phyloP scores from a whole-genome alignment of 2,888 invertebrate species.

The Lithophane ornitopus region DNA sequence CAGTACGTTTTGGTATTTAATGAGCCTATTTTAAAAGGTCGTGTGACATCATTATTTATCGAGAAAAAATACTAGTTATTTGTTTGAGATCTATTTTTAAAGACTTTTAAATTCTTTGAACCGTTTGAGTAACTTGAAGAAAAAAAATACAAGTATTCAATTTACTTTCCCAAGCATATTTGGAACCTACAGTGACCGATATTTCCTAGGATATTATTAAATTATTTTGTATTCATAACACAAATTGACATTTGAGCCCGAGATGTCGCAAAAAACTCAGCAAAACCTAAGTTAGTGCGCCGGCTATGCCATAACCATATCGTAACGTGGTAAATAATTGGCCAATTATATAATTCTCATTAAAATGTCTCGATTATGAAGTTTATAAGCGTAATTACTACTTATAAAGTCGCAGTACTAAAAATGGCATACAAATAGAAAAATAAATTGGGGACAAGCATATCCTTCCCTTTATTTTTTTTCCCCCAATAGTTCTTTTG shows the following conservation, averaged over 20 bases:
- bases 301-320: constrained; percentile 53
- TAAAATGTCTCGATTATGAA: constrained; percentile 52
- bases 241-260: constrained; percentile 46
- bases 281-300: constrained; percentile 19
- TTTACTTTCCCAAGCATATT: neutral
- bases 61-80: neutral
- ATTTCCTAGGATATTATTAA: constrained; percentile 27
- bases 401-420: neutral
- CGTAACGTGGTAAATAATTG: constrained; percentile 42
- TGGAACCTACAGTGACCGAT: neutral
- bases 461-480: neutral
- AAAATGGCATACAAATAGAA: neutral
- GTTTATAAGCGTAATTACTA: constrained; percentile 34
- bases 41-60: constrained; percentile 22
- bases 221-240: constrained; percentile 50
- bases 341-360: constrained; percentile 45
- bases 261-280: constrained; percentile 31
- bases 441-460: neutral
- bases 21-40: constrained; percentile 28
- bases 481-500: neutral
- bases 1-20: constrained; percentile 27
- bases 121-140: neutral
- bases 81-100: constrained; percentile 8
- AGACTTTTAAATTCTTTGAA: constrained; percentile 5
- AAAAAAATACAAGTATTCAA: neutral